phyloP scores from a whole-genome alignment of 92 coral and sea anemone species.

The Isaurus tuberculatus region DNA sequence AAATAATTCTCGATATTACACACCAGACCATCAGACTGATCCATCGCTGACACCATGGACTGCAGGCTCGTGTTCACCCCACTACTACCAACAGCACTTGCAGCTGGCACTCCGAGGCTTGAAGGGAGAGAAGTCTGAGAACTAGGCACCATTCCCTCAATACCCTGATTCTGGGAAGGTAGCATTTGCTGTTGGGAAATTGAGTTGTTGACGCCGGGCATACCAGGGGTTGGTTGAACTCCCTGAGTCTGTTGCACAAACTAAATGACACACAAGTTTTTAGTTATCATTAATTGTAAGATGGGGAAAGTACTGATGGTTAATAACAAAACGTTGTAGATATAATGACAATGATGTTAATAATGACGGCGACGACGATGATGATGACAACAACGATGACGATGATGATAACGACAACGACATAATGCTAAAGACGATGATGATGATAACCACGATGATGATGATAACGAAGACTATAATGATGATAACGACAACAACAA shows the following conservation, averaged over 20 bases:
- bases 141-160: slow-evolving; percentile 68
- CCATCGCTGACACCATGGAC: slow-evolving; percentile 50
- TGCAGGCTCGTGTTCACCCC: slow-evolving; percentile 55
- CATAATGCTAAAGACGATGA: no score
- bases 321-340: no score
- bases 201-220: slow-evolving; percentile 54
- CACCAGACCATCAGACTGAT: slow-evolving; percentile 57
- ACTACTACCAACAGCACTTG: slow-evolving; percentile 36
- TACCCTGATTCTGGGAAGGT: slow-evolving; percentile 65
- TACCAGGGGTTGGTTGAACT: slow-evolving; percentile 51
- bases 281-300: not conserved
- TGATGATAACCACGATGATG: no score
- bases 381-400: no score
- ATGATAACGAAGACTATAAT: no score
- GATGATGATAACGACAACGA: no score
- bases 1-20: no score
- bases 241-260: slow-evolving; percentile 63
- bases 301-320: not conserved
- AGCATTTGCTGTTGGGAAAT: slow-evolving; percentile 65
- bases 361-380: no score
- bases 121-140: slow-evolving; percentile 63
- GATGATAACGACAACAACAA: not conserved
- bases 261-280: slow-evolving; percentile 22
- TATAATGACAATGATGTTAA: no score
- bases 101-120: slow-evolving; percentile 59